Conservation (phyloP, 2,113 vertebrate genomes). For the Isichthys henryi region DNA sequence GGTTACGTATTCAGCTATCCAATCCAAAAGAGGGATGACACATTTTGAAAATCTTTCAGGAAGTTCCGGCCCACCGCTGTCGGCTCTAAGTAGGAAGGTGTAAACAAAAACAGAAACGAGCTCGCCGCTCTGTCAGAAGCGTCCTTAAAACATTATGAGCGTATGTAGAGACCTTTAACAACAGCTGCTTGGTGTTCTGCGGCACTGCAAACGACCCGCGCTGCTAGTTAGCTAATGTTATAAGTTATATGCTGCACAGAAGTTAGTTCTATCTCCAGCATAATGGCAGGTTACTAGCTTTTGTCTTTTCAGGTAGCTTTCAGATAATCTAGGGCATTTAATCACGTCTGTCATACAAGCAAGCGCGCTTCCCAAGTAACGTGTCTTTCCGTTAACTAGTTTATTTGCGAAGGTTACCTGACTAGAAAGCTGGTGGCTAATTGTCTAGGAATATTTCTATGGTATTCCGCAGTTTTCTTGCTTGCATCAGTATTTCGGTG, state of each 20-base stretch:
- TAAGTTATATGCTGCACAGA: background rate
- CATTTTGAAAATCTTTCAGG: slow-evolving; percentile 66
- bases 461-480: background rate
- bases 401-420: background rate
- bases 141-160: no score
- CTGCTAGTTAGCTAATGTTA: background rate
- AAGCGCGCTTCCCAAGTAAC: background rate
- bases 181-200: background rate
- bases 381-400: background rate
- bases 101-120: slow-evolving; percentile 57
- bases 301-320: background rate
- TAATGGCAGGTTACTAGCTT: background rate
- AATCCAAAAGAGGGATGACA: slow-evolving; percentile 41
- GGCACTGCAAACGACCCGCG: background rate
- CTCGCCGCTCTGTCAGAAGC: slow-evolving; percentile 25
- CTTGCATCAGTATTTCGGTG: background rate
- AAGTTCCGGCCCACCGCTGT: slow-evolving; percentile 42
- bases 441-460: background rate
- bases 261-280: background rate
- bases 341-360: background rate
- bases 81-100: slow-evolving; percentile 46
- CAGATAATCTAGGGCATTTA: background rate
- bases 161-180: background rate
- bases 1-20: slow-evolving; percentile 23
- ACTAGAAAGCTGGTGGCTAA: background rate